A percentile compares a stretch with the other conserved stretches of the same genome.
Conservation (phyloP, 1,140 invertebrate genomes). For the Chironomus striatipennis region DNA sequence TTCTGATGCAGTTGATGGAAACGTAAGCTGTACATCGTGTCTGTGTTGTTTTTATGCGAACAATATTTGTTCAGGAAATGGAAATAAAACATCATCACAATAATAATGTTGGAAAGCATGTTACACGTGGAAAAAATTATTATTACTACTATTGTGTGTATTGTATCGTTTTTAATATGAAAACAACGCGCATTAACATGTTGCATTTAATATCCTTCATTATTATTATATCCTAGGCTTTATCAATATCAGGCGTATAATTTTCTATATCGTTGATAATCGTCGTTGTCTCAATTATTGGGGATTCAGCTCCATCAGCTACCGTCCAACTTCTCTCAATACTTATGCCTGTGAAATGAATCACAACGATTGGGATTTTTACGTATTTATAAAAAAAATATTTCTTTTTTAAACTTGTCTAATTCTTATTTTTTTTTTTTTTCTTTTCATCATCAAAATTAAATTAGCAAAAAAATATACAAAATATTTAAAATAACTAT, state of each 20-base stretch:
- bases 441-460: neutral
- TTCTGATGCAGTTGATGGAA: too few species aligned
- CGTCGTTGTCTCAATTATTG: neutral
- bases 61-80: too few species aligned
- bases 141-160: too few species aligned
- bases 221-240: neutral
- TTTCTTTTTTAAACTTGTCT: neutral
- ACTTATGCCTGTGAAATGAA: conserved; percentile 11
- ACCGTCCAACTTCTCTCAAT: conserved; percentile 24
- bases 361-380: neutral
- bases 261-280: neutral
- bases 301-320: neutral
- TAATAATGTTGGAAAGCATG: too few species aligned
- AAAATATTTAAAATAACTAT: neutral
- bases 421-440: too few species aligned
- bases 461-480: neutral
- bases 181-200: too few species aligned
- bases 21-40: too few species aligned
- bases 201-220: too few species aligned
- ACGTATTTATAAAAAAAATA: conserved; percentile 12
- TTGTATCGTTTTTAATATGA: too few species aligned
- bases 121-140: too few species aligned
- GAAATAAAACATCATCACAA: too few species aligned
- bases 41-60: too few species aligned
- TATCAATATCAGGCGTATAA: neutral